These are phyloP conservation scores for Leptothorax acervorum DNA, from an alignment of 2,888 invertebrate genomes.

Conservation along the genomic window DNA sequence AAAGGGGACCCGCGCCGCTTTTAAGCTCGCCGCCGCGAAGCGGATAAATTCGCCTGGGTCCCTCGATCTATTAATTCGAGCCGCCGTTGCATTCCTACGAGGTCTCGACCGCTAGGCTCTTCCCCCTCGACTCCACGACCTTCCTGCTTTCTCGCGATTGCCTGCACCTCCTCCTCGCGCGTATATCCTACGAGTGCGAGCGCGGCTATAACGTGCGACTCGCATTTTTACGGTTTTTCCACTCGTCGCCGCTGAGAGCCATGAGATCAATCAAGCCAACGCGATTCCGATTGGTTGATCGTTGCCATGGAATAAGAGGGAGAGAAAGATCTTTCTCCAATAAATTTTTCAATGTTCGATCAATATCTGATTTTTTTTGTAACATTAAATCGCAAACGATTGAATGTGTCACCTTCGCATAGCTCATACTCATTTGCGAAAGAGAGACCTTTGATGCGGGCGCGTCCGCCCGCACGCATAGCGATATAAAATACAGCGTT, in stretches of 20 bases:
- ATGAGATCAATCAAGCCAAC: conserved; percentile 39
- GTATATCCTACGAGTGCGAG: conserved; percentile 36
- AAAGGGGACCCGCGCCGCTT: conserved; percentile 81
- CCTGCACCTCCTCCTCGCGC: conserved; percentile 58
- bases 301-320: not conserved
- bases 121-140: conserved; percentile 65
- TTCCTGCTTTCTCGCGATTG: conserved; percentile 78
- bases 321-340: not conserved
- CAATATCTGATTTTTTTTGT: not conserved
- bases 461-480: conserved; percentile 5
- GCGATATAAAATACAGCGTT: conserved; percentile 58
- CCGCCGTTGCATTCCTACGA: conserved; percentile 82
- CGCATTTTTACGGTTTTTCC: conserved; percentile 36
- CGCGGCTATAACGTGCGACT: conserved; percentile 14
- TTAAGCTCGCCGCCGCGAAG: conserved; percentile 82
- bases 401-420: not conserved
- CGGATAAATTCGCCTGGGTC: conserved; percentile 84
- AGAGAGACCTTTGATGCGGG: not conserved
- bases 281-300: conserved; percentile 37
- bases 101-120: conserved; percentile 77
- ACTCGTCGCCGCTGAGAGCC: conserved; percentile 5
- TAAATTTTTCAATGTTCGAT: conserved; percentile 1
- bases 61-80: conserved; percentile 84
- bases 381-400: not conserved
- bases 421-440: conserved; percentile 4